Percentiles rank a stretch among this genome's conserved stretches.
Conservation (phyloP, 2,888 invertebrate genomes). For the Hetaerina titia region DNA sequence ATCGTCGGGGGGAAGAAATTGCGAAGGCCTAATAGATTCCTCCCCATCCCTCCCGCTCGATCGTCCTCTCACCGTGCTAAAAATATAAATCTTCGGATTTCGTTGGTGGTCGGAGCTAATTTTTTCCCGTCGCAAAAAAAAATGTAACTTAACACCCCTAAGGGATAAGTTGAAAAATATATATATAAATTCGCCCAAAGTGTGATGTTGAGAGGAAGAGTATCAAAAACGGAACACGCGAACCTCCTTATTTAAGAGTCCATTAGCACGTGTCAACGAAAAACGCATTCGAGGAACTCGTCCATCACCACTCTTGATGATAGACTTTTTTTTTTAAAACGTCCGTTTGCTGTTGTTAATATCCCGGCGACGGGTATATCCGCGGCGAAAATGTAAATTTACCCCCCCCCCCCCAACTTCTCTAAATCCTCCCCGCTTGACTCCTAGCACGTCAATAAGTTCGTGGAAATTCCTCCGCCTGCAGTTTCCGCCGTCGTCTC, state of each 20-base stretch:
- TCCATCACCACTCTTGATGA: not conserved
- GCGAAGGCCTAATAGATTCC: not conserved
- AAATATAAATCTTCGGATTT: conserved; percentile 14
- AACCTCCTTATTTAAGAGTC: conserved; percentile 20
- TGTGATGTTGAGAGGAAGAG: not conserved
- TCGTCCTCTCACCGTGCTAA: not conserved
- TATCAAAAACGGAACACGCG: not conserved
- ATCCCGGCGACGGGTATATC: not conserved
- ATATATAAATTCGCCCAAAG: not conserved
- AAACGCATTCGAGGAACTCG: not conserved
- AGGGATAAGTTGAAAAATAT: not conserved
- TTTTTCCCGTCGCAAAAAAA: not conserved
- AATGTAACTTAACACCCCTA: not conserved
- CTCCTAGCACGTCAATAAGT: not conserved
- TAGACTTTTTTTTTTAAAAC: not conserved
- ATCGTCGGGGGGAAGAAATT: not conserved
- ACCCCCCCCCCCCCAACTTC: not conserved
- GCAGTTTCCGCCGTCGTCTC: not conserved
- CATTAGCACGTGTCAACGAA: conserved; percentile 15
- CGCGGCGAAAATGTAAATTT: not conserved
- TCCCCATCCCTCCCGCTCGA: not conserved
- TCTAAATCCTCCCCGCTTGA: not conserved
- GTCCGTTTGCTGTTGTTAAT: conserved; percentile 6
- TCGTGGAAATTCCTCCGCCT: not conserved
- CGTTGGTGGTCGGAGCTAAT: not conserved